phyloP scores from a whole-genome alignment of 2,113 vertebrate species.

The Ophthalmotilapia sp. region DNA sequence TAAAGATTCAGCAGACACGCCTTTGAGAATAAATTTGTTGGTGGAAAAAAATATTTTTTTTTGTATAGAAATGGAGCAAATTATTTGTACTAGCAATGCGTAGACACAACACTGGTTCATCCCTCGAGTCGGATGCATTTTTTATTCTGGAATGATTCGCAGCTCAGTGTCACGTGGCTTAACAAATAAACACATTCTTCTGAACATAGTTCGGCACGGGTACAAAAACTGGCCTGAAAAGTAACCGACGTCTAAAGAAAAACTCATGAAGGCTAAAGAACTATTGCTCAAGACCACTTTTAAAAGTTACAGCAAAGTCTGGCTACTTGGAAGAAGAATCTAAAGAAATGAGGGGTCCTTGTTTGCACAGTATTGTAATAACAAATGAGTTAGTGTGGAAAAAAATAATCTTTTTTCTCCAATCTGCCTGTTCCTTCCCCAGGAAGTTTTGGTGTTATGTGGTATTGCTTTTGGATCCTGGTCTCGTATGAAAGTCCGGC shows the following conservation, averaged over 20 bases:
- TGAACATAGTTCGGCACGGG: neutral
- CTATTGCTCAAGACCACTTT: neutral
- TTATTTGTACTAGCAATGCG: neutral
- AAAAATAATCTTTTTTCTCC: neutral
- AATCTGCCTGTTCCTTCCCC: neutral
- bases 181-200: neutral
- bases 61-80: neutral
- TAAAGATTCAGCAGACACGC: neutral
- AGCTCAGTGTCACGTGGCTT: neutral
- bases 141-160: neutral
- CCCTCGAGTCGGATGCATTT: neutral
- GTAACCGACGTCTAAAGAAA: neutral
- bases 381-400: neutral
- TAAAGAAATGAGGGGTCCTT: neutral
- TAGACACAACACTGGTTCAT: neutral
- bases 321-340: neutral
- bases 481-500: conserved; percentile 97
- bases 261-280: neutral
- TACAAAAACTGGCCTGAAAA: neutral
- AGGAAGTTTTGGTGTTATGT: conserved; percentile 92
- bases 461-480: conserved; percentile 98
- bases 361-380: neutral
- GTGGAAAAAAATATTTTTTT: neutral
- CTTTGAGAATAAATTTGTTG: neutral
- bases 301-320: neutral